Evolutionary conservation across 2,113 vertebrate species (phyloP).

Genomic region (Ceuthmochares aereus): DNA sequence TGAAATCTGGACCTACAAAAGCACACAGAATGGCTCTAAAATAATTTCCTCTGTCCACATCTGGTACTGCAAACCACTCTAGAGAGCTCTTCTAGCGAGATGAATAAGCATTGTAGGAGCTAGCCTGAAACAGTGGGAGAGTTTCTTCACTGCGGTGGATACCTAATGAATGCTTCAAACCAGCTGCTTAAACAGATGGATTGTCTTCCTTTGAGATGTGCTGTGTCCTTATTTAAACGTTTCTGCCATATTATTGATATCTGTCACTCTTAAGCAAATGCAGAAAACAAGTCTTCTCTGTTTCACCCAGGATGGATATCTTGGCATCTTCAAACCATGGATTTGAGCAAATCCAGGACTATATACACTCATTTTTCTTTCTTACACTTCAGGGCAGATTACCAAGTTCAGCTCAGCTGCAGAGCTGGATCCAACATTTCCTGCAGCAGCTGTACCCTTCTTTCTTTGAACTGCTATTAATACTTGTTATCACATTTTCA

Average conservation of each 20-base stretch:
- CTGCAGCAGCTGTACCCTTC: conserved; percentile 48
- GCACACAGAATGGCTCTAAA: neutral
- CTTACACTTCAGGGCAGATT: conserved; percentile 50
- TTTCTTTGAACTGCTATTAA: conserved; percentile 48
- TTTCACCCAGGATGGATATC: neutral
- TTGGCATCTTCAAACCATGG: neutral
- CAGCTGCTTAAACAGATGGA: conserved; percentile 32
- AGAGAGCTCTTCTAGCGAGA: neutral
- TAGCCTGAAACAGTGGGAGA: neutral
- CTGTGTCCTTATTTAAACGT: conserved; percentile 31
- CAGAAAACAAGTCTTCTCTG: neutral
- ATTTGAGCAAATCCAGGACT: conserved; percentile 21
- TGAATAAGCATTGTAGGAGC: neutral
- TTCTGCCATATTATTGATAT: conserved; percentile 35
- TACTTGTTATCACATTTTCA: conserved; percentile 13
- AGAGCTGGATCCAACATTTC: conserved; percentile 50
- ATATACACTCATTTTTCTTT: conserved; percentile 39
- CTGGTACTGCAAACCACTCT: neutral
- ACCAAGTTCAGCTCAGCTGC: conserved; percentile 58
- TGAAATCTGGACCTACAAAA: neutral
- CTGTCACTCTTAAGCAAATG: conserved; percentile 14
- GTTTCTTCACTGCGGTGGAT: neutral
- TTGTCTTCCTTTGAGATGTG: neutral
- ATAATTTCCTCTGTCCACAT: neutral
- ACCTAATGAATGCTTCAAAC: conserved; percentile 5